Conservation (phyloP, 2,113 vertebrate species). For the Stigmatopora nigra region DNA sequence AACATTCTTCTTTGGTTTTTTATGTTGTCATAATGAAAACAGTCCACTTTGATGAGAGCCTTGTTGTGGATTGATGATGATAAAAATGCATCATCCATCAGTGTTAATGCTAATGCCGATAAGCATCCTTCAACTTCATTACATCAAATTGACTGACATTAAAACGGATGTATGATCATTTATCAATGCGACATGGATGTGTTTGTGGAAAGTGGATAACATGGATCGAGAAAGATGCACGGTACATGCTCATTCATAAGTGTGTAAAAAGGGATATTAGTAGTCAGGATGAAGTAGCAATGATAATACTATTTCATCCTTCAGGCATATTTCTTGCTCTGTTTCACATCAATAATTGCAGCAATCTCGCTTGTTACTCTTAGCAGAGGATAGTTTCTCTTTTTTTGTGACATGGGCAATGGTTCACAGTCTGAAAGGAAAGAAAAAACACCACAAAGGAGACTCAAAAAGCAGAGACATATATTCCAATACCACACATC, state of each 20-base stretch:
- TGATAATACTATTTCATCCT: slow-evolving; percentile 1
- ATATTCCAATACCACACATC: slow-evolving; percentile 13
- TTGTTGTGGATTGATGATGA: slow-evolving; percentile 25
- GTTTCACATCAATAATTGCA: slow-evolving; percentile 11
- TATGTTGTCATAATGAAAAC: slow-evolving; percentile 6
- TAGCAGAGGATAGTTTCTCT: neutral
- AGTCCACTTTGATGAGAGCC: slow-evolving; percentile 17
- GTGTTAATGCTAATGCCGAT: slow-evolving; percentile 18
- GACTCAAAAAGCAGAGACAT: slow-evolving; percentile 15
- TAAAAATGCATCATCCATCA: slow-evolving; percentile 40
- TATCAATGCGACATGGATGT: slow-evolving; percentile 28
- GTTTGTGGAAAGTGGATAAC: slow-evolving; percentile 25
- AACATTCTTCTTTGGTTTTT: slow-evolving; percentile 16
- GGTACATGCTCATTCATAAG: slow-evolving; percentile 12
- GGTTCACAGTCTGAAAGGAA: slow-evolving; percentile 2
- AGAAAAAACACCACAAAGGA: slow-evolving; percentile 3
- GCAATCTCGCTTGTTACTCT: slow-evolving; percentile 7
- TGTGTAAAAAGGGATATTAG: slow-evolving; percentile 13
- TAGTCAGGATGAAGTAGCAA: too few species aligned
- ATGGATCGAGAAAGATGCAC: slow-evolving; percentile 42
- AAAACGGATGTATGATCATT: slow-evolving; percentile 30
- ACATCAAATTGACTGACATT: slow-evolving; percentile 23
- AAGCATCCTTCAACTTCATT: slow-evolving; percentile 30
- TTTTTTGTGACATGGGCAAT: slow-evolving; percentile 7
- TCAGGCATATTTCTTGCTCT: slow-evolving; percentile 7